Evolutionary conservation across 2,113 vertebrate species (phyloP), one percentile per base, ranked within the genome.

Genomic region (Diglossa brunneiventris): DNA sequence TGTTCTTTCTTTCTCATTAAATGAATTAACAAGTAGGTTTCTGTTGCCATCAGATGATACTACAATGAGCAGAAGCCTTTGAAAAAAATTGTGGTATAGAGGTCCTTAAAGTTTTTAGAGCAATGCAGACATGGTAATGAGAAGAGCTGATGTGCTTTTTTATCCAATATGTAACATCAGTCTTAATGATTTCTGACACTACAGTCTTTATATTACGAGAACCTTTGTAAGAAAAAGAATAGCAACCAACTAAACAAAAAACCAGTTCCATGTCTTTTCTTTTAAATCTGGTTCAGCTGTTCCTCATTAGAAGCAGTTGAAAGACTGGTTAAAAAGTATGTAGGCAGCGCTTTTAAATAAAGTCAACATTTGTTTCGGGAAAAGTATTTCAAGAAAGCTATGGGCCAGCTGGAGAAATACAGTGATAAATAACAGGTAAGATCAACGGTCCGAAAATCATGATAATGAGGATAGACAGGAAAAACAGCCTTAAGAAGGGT

Each of bases 1-100:
- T 68, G n/a, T 50, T 41, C 46, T 96, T 76, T 95, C 74, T 94
- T 95, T 74, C 42, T 94, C 84, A 79, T 94, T 93, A 97, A 95
- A 96, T 92, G 93, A 95, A 90, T 81, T 94, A 94, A 66, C 82
- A 69, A 87, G 87, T 81, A 92, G 91, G 1, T 56, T 93, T 89
- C 23, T 93, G 83, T 92, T 94, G 41, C 47, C 53, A 41, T 89
- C 90, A 93, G 44, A 52, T 93, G 24, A 87, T 35, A 59, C 13
- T 85, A 61, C 69, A 95, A 50, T 72, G 55, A 78, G 37, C 23
- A 83, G 24, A 66, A 86, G 47, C 1, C 3, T 75, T 75, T 87
- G 81, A 95, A 91, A 91, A 50, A 64, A 79, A 4, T 28, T 58
- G 7, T 66, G 5, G 9, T 76, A 41, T 28, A 28, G n/a, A 21